Evolutionary conservation across 2,113 vertebrate species (phyloP).

Genomic region (Greenwoodochromis staneri): DNA sequence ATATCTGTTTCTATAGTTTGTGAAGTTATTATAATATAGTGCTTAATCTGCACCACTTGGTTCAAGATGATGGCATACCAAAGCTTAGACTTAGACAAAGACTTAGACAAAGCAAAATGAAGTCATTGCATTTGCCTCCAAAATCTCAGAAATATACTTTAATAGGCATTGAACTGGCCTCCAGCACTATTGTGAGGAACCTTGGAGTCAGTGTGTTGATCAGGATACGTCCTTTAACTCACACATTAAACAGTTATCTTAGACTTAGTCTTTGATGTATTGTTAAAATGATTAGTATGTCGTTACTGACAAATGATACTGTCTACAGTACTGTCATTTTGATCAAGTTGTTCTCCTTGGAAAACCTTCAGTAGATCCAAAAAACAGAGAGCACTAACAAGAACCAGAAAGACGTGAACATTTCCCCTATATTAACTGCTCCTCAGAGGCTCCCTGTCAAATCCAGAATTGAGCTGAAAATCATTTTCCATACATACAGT

Average conservation of each 20-base stretch:
- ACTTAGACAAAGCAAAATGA: neutral
- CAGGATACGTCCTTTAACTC: neutral
- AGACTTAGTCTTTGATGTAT: neutral
- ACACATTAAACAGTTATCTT: neutral
- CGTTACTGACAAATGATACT: fast-evolving
- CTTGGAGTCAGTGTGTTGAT: neutral
- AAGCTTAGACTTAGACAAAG: neutral
- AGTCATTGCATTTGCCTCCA: neutral
- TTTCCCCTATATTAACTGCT: neutral
- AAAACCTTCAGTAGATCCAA: neutral
- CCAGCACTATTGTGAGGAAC: neutral
- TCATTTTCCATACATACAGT: neutral
- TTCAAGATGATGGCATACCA: neutral
- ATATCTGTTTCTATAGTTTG: neutral
- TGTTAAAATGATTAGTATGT: neutral
- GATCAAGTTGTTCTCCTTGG: neutral
- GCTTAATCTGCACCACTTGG: neutral
- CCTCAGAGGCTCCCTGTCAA: neutral
- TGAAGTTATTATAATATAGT: neutral
- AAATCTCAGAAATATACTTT: neutral
- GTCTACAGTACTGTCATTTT: neutral
- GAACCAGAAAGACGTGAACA: neutral
- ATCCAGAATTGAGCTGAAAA: neutral
- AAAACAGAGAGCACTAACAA: neutral
- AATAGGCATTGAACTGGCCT: neutral